Conservation (phyloP, 2,797 vertebrate genomes). For the Pteropus rufus region DNA sequence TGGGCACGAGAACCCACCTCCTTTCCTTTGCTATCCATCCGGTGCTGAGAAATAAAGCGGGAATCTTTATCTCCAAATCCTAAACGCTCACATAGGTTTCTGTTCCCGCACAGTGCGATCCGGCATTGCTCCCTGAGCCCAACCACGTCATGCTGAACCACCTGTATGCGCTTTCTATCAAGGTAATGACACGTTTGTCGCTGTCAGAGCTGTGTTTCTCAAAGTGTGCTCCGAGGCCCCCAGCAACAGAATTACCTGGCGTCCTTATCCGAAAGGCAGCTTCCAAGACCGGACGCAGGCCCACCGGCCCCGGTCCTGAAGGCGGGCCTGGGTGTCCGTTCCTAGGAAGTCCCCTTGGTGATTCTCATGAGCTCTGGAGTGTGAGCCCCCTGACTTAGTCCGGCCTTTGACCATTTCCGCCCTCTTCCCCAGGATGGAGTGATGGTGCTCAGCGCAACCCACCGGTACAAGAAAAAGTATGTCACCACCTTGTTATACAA, state of each 20-base stretch:
- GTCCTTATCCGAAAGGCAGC: neutral
- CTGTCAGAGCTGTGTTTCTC: neutral
- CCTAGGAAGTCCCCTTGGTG: neutral
- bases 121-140: constrained; percentile 95
- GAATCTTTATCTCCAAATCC: neutral
- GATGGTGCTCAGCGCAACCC: constrained; percentile 98
- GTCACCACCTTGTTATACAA: constrained; percentile 98
- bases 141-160: constrained; percentile 99
- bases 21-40: neutral
- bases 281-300: neutral
- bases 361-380: accelerated
- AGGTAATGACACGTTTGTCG: constrained; percentile 83
- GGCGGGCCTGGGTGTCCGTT: neutral
- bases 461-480: constrained; percentile 98
- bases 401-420: neutral
- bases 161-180: constrained; percentile 97
- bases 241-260: neutral
- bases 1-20: neutral
- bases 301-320: neutral
- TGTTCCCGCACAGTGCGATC: constrained; percentile 89
- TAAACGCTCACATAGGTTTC: neutral
- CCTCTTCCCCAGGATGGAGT: constrained; percentile 91
- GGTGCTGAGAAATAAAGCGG: neutral
- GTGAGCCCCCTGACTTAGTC: accelerated
- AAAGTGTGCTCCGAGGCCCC: neutral